These are phyloP conservation scores for Cyphomyrus discorhynchus DNA, from an alignment of 2,113 vertebrate genomes.

Conservation along the genomic window DNA sequence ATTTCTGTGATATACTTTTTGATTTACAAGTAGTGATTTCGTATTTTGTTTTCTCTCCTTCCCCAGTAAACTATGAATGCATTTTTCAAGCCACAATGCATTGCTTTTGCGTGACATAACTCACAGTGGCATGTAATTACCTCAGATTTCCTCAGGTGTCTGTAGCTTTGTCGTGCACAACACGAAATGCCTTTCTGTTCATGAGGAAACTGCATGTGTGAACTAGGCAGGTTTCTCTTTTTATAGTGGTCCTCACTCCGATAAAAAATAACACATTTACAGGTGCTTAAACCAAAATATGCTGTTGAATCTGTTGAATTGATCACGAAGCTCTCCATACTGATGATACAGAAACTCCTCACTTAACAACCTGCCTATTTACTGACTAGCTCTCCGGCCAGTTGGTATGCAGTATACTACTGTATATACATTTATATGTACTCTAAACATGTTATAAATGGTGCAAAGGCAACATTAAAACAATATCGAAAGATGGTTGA, in stretches of 20 bases:
- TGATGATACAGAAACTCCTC: neutral
- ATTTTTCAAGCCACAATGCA: neutral
- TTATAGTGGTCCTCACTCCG: neutral
- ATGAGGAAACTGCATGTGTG: neutral
- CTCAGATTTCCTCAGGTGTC: neutral
- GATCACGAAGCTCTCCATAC: neutral
- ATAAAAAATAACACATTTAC: neutral
- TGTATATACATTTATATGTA: too few species aligned
- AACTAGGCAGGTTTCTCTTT: neutral
- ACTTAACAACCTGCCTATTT: too few species aligned
- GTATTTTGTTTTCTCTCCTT: neutral
- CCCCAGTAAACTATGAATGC: neutral
- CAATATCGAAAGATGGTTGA: too few species aligned
- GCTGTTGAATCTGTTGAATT: neutral
- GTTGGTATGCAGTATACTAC: too few species aligned
- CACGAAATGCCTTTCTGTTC: neutral
- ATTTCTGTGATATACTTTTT: neutral
- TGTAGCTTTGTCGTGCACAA: neutral
- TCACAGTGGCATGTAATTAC: conserved; percentile 8
- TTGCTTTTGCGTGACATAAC: neutral
- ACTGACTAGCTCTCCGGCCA: too few species aligned
- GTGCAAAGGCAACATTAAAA: too few species aligned
- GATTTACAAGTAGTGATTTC: neutral
- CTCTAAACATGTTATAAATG: too few species aligned
- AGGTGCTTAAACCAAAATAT: neutral